Evolutionary conservation across 2,797 vertebrate genomes (phyloP), one percentile per base, ranked within the genome.

Genomic region (Odontamblyopus rebecca): DNA sequence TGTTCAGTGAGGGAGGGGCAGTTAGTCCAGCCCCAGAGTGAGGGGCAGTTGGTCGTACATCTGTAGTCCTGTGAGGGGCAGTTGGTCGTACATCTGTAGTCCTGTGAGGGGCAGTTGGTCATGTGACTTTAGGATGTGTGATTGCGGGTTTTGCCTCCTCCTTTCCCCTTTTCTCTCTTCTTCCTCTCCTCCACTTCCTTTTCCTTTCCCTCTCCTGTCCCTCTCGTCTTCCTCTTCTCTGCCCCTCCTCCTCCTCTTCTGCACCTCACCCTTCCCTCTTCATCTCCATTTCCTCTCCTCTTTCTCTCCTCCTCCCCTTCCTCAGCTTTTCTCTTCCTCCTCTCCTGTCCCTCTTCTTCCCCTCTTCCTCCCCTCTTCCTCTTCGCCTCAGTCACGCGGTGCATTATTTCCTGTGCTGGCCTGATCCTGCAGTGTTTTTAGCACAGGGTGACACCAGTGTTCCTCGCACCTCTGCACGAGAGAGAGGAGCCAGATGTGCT

Each of bases 401-500:
- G 67, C 50, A 63, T 74, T 81, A n/a, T 60, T 60, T 85, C 73
- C 76, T 78, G 72, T 86, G 79, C 76, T 76, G 54, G 76, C 71
- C 76, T 77, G 83, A 85, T 86, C 73, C 70, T 54, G 68, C 59
- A 53, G 16, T 64, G 41, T 87, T 88, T 71, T 77, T 67, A 72
- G 69, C 73, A 74, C 68, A 76, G 78, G 62, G 73, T 85, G 80
- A 86, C 84, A 81, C 79, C 77, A 80, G 81, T 81, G 83, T 90
- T 90, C 78, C 82, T 87, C 86, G 89, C 90, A 91, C 88, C 87
- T 87, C 75, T 83, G 73, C 64, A 85, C 86, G 80, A 80, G 83
- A 86, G 82, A 70, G 77, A 83, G 85, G 85, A 82, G 80, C 84
- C 92, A 94, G 92, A 91, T 94, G 90, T 91, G 89, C 89, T 90